phyloP scores from a whole-genome alignment of 1,140 invertebrate genomes.

The Armadillidium nasatum region DNA sequence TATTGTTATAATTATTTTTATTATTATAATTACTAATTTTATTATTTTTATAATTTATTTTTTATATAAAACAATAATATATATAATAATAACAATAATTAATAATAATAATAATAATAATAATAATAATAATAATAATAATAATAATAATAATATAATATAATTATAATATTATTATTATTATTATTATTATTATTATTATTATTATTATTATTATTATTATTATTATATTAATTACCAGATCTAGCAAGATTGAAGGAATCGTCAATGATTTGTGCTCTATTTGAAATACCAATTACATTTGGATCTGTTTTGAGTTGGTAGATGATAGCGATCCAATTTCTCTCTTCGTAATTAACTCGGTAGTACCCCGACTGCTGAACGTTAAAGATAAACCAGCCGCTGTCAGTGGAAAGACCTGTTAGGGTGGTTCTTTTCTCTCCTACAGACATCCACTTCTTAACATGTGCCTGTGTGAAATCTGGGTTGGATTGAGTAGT shows the following conservation, averaged over 20 bases:
- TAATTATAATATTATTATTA: background rate
- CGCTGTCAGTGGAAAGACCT: background rate
- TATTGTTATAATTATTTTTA: too few species aligned
- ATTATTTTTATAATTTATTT: background rate
- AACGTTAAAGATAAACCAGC: conserved; percentile 42
- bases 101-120: too few species aligned
- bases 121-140: too few species aligned
- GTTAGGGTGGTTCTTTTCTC: conserved; percentile 11
- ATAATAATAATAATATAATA: too few species aligned
- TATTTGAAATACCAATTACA: conserved; percentile 52
- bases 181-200: background rate
- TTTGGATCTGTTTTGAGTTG: conserved; percentile 48
- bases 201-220: conserved; percentile 29
- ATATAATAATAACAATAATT: too few species aligned
- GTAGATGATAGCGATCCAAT: conserved; percentile 52
- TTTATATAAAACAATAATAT: too few species aligned
- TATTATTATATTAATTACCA: conserved; percentile 21
- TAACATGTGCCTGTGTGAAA: conserved; percentile 21
- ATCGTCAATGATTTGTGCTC: conserved; percentile 70
- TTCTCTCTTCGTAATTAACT: conserved; percentile 56
- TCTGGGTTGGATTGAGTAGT: conserved; percentile 14
- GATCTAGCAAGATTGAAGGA: conserved; percentile 72
- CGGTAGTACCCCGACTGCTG: conserved; percentile 52
- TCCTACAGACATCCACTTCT: conserved; percentile 28
- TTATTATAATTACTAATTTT: too few species aligned